Base-by-base conservation (phyloP, 2,888 invertebrate species). In the Chesias legatella region DNA sequence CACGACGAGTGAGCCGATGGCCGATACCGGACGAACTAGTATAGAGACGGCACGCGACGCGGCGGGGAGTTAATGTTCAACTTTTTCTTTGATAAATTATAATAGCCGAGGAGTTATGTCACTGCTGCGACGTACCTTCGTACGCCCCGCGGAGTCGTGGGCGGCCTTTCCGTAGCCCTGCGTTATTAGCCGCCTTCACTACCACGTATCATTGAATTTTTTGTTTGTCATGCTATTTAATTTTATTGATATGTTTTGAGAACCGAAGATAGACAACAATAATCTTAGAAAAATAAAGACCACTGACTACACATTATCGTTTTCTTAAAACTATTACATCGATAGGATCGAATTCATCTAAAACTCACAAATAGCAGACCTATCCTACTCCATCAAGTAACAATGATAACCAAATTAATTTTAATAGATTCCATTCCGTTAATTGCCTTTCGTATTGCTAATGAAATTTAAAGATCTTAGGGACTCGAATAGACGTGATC, bases 11-110 rank as follows among this genome's bases (percentile, higher is more conserved):
- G 67, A 61, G 60, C 56, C 59, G 71, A 62, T 65, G 57, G 63
- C 51, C 51, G 56, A 53, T 67, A 68, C 73, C 63, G 71, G 75
- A 71, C 54, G 65, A 68, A 79, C 74, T 57, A 67, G 77, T 73
- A 65, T 43, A 53, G 58, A 60, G 63, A 48, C 65, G 79, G 82
- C 83, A 83, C 84, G 83, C 80, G 83, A 73, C 83, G 67, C 83
- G 63, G 67, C 79, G 65, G 83, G 83, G 77, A 76, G 68, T 64
- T 69, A 55, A 67, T 66, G 67, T 67, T 60, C 56, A 66, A 64
- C 73, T 79, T 75, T 70, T 74, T 70, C 67, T 68, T 73, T 79
- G 79, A 80, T 77, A 79, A 72, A 84, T 80, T 75, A 69, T 84
- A 83, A 82, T 83, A 73, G 79, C 54, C 58, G 60, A 64, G 60